Percentiles rank a stretch among this genome's conserved stretches.
phyloP scores from a whole-genome alignment of 2,797 vertebrate genomes.

The Paramormyrops hopkinsi region DNA sequence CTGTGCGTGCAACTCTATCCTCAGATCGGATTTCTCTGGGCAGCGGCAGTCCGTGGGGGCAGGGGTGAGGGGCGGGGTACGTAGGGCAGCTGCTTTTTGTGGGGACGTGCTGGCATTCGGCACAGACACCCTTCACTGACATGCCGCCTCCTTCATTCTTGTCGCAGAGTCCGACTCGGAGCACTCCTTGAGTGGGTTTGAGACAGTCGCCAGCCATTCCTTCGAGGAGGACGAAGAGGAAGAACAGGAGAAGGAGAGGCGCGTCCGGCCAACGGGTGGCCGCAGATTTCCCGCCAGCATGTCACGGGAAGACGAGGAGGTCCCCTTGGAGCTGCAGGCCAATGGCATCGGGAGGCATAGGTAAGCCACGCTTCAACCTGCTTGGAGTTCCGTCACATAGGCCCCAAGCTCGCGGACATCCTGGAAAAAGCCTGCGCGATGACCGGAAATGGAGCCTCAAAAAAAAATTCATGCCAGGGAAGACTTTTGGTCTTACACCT shows the following conservation, averaged over 20 bases:
- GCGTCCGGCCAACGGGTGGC: constrained; percentile 53
- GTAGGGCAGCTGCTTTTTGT: constrained; percentile 38
- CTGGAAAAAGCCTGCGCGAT: not conserved
- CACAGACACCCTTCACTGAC: constrained; percentile 39
- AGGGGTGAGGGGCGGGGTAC: not conserved
- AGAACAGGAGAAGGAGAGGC: constrained; percentile 55
- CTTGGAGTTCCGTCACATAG: not conserved
- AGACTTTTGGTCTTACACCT: constrained; percentile 35
- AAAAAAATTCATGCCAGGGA: constrained; percentile 39
- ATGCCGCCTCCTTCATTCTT: constrained; percentile 41
- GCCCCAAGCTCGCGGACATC: not conserved
- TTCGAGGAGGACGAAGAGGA: constrained; percentile 70
- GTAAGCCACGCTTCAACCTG: constrained; percentile 57
- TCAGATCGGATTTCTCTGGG: constrained; percentile 67
- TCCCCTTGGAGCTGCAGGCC: constrained; percentile 63
- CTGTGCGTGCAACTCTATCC: constrained; percentile 57
- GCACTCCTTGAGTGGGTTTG: constrained; percentile 78
- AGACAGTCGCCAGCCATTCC: constrained; percentile 72
- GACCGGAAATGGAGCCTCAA: constrained; percentile 31
- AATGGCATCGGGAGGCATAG: constrained; percentile 84
- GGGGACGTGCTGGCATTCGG: constrained; percentile 28
- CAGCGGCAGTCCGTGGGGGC: constrained; percentile 31
- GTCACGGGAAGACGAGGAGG: constrained; percentile 67
- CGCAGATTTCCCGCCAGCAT: constrained; percentile 56
- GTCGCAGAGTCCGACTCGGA: constrained; percentile 82